Percentiles rank a stretch among this genome's conserved stretches.
Evolutionary conservation across 2,797 vertebrate genomes (phyloP).

Genomic region (Avahi laniger): DNA sequence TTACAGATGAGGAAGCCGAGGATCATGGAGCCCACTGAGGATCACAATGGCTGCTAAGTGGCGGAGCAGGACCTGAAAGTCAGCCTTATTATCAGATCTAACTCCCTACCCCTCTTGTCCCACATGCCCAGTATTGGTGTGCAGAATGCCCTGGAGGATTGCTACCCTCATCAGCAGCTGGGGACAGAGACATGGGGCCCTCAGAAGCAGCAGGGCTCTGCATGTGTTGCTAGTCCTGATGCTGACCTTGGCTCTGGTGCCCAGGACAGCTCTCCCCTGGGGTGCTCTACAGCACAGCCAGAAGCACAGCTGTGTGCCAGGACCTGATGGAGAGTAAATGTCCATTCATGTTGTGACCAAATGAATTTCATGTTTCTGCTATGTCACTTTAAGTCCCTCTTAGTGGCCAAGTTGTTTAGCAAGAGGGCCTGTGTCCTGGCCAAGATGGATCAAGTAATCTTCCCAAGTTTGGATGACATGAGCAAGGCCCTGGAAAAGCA

Average conservation of each 20-base stretch:
- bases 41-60: neutral
- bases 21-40: neutral
- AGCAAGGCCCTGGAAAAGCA: slow-evolving; percentile 41
- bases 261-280: neutral
- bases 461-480: slow-evolving; percentile 71
- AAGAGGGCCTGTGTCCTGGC: slow-evolving; percentile 72
- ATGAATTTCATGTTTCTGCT: neutral
- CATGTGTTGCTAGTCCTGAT: neutral
- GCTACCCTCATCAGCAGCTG: neutral
- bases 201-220: neutral
- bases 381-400: slow-evolving; percentile 62
- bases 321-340: neutral
- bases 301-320: neutral
- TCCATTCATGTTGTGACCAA: neutral
- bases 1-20: neutral
- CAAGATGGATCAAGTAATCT: slow-evolving; percentile 62
- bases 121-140: neutral
- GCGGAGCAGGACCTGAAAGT: neutral
- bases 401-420: slow-evolving; percentile 59
- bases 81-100: neutral
- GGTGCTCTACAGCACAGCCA: neutral
- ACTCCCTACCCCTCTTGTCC: neutral
- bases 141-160: neutral
- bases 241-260: neutral
- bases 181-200: neutral